Conservation (phyloP, 2,888 invertebrate genomes). For the Prosopocoilus inquinatus region DNA sequence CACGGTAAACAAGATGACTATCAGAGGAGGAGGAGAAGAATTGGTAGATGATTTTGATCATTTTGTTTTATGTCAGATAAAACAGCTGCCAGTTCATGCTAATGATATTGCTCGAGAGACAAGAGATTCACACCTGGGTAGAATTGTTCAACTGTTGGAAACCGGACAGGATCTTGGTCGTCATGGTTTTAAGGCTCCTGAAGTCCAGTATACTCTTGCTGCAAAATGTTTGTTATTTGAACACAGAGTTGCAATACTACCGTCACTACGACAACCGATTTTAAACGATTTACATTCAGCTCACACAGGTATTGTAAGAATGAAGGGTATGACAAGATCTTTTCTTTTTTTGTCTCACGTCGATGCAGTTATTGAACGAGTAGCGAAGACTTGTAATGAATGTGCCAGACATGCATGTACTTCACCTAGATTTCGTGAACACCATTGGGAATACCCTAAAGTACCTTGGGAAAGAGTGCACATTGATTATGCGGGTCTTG, state of each 20-base stretch:
- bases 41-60: too few relatives aligned
- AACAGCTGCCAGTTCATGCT: not conserved
- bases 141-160: too few relatives aligned
- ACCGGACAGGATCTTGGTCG: not conserved
- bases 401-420: slow-evolving; percentile 19
- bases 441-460: slow-evolving; percentile 31
- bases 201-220: not conserved
- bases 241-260: too few relatives aligned
- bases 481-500: slow-evolving; percentile 37
- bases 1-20: too few relatives aligned
- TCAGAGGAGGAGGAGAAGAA: too few relatives aligned
- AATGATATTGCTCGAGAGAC: too few relatives aligned
- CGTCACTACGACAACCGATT: too few relatives aligned
- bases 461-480: slow-evolving; percentile 33
- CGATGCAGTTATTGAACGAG: slow-evolving; percentile 30
- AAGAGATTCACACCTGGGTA: too few relatives aligned
- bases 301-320: slow-evolving; percentile 34
- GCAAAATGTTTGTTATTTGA: not conserved
- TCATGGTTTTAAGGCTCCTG: not conserved
- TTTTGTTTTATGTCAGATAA: too few relatives aligned
- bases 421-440: slow-evolving; percentile 23
- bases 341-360: slow-evolving; percentile 31
- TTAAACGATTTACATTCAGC: slow-evolving; percentile 24
- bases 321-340: too few relatives aligned
- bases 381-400: slow-evolving; percentile 26